Percentiles rank a stretch among this genome's conserved stretches.
These are phyloP conservation scores for Micronycteris hirsuta DNA, from an alignment of 2,113 vertebrate genomes.

Conservation along the genomic window DNA sequence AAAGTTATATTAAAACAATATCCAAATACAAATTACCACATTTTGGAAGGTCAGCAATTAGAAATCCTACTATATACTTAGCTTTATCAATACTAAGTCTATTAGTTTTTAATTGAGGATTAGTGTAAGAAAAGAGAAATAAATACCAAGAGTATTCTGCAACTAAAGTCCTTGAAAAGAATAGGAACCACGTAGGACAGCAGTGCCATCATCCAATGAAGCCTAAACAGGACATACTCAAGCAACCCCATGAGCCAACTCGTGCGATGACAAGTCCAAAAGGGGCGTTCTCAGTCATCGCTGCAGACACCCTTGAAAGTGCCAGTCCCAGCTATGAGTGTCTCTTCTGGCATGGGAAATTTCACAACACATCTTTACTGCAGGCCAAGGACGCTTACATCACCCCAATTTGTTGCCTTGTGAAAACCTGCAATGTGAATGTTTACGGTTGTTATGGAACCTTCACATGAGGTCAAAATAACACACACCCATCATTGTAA, in stretches of 20 bases:
- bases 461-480: conserved; percentile 13
- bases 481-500: conserved; percentile 38
- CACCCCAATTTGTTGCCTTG: conserved; percentile 43
- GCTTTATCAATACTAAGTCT: background rate
- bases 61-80: background rate
- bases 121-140: background rate
- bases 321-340: background rate
- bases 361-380: conserved; percentile 13
- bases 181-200: background rate
- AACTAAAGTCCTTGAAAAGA: background rate
- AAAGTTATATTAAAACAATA: background rate
- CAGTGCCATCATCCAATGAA: background rate
- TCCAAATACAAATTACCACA: background rate
- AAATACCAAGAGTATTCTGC: background rate
- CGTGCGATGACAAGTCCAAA: background rate
- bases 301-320: background rate
- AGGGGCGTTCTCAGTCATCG: background rate
- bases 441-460: conserved; percentile 55
- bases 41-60: background rate
- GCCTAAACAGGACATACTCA: background rate
- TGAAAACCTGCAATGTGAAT: conserved; percentile 22
- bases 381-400: background rate
- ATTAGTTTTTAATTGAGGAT: background rate
- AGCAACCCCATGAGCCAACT: background rate
- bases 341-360: background rate